These are phyloP conservation scores for Lasius fuliginosus DNA, from an alignment of 2,888 invertebrate genomes.

Conservation along the genomic window DNA sequence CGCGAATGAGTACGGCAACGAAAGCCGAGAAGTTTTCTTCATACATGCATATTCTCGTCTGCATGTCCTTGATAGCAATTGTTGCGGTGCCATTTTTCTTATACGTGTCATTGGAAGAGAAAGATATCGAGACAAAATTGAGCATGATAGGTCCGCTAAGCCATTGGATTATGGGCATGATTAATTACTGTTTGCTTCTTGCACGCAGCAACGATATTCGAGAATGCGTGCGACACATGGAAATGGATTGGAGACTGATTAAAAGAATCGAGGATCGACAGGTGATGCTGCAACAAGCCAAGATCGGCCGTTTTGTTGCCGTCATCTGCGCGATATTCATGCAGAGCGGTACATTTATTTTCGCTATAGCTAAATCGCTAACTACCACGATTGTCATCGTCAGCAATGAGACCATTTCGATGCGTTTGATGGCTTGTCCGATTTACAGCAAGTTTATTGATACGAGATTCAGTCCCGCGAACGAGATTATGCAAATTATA, in stretches of 20 bases:
- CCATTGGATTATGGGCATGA: conserved; percentile 71
- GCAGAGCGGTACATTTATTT: conserved; percentile 69
- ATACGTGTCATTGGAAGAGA: conserved; percentile 67
- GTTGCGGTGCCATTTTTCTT: conserved; percentile 67
- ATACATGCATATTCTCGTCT: background rate
- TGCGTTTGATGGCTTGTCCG: conserved; percentile 63
- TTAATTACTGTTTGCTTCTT: conserved; percentile 71
- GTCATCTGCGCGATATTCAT: conserved; percentile 65
- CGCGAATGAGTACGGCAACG: conserved; percentile 11
- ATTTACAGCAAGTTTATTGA: conserved; percentile 68
- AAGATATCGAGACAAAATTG: conserved; percentile 61
- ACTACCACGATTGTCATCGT: conserved; percentile 52
- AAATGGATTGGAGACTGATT: conserved; percentile 64
- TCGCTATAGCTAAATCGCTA: conserved; percentile 62
- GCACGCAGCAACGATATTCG: conserved; percentile 58
- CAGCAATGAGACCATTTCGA: conserved; percentile 60
- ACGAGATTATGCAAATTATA: conserved; percentile 66
- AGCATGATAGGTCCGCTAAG: conserved; percentile 72
- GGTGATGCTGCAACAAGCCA: conserved; percentile 64
- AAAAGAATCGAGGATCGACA: conserved; percentile 54
- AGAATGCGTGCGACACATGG: conserved; percentile 66
- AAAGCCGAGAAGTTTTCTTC: background rate
- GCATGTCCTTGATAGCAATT: conserved; percentile 53
- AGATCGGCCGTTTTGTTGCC: conserved; percentile 57
- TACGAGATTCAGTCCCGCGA: conserved; percentile 56